phyloP scores from a whole-genome alignment of 2,797 vertebrate species.

The Lutjanus argentimaculatus region DNA sequence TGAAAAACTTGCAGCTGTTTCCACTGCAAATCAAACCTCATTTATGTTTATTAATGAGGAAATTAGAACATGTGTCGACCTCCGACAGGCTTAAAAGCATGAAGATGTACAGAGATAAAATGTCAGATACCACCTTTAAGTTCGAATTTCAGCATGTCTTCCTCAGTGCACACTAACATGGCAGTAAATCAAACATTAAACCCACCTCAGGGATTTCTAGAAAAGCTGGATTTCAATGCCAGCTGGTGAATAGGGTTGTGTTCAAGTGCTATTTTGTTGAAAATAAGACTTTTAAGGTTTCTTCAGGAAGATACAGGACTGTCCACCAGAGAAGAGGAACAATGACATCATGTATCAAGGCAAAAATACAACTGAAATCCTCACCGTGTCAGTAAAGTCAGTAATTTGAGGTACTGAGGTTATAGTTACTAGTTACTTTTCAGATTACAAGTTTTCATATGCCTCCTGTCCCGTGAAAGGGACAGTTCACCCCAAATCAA shows the following conservation, averaged over 20 bases:
- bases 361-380: background rate
- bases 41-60: background rate
- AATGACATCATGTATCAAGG: background rate
- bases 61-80: background rate
- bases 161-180: background rate
- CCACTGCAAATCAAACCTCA: background rate
- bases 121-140: background rate
- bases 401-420: no score
- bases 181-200: background rate
- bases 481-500: no score
- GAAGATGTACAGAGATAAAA: background rate
- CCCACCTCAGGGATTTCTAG: no score
- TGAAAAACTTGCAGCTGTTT: conserved; percentile 8
- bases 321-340: no score
- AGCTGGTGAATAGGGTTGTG: no score
- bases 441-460: no score
- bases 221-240: no score
- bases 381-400: background rate
- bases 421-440: no score
- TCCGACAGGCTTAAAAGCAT: background rate
- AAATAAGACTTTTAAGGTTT: no score
- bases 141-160: background rate
- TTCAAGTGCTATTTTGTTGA: no score
- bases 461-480: no score
- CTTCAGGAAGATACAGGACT: no score